Evolutionary conservation across 2,113 vertebrate species (phyloP).

Genomic region (Chionis minor): DNA sequence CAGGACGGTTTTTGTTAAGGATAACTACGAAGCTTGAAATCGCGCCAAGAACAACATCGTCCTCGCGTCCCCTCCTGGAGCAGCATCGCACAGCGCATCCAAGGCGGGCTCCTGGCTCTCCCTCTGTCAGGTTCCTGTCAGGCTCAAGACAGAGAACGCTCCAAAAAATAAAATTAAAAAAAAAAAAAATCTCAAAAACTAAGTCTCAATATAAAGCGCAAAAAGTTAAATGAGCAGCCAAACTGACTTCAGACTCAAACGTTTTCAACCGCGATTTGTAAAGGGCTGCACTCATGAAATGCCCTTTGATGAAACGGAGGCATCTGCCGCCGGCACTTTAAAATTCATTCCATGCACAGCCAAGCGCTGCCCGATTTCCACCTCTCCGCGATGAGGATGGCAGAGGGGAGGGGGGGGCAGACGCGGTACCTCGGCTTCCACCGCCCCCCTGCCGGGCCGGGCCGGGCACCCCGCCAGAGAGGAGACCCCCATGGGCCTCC

Average conservation of each 20-base stretch:
- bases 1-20: neutral
- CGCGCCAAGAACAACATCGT: neutral
- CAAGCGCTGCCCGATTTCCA: neutral
- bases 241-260: neutral
- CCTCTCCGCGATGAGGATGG: rapidly evolving
- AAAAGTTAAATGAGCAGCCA: neutral
- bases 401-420: neutral
- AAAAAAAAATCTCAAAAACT: neutral
- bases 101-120: neutral
- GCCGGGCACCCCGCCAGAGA: too few relatives aligned
- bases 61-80: neutral
- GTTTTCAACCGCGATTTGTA: rapidly evolving
- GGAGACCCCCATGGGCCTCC: neutral
- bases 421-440: rapidly evolving
- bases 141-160: neutral
- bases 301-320: rapidly evolving
- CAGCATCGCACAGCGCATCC: neutral
- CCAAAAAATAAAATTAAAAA: neutral
- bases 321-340: rapidly evolving
- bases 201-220: neutral
- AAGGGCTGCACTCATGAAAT: neutral
- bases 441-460: neutral
- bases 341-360: neutral
- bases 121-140: neutral
- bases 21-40: neutral